Evolutionary conservation across 2,113 vertebrate genomes (phyloP).

Genomic region (Sprattus sprattus): DNA sequence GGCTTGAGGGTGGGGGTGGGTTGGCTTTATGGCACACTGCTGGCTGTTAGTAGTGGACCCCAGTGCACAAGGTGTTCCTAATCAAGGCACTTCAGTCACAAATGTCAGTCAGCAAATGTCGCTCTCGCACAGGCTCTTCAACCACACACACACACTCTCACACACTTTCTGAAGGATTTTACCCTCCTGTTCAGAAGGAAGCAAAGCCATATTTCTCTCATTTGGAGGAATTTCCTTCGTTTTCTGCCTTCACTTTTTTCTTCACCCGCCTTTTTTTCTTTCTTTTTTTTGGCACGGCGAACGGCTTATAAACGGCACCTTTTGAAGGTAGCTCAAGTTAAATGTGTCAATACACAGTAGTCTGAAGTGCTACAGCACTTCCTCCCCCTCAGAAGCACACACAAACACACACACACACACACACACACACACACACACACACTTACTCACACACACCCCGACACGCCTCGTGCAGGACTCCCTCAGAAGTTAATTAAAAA

Average conservation of each 20-base stretch:
- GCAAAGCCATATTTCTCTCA: slow-evolving; percentile 28
- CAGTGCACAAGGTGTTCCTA: slow-evolving; percentile 50
- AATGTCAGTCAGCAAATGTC: slow-evolving; percentile 18
- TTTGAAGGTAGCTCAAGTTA: slow-evolving; percentile 17
- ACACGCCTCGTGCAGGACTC: background rate
- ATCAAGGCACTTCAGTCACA: slow-evolving; percentile 41
- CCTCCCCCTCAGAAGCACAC: background rate
- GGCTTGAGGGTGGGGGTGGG: background rate
- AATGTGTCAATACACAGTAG: slow-evolving; percentile 24
- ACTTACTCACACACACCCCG: background rate
- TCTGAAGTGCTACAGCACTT: background rate
- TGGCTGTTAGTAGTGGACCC: background rate
- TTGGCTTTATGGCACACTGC: background rate
- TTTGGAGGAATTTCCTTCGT: slow-evolving; percentile 32
- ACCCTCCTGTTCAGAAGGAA: slow-evolving; percentile 23
- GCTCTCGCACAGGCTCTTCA: slow-evolving; percentile 26
- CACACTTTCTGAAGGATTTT: slow-evolving; percentile 17
- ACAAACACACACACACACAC: slow-evolving; percentile 11
- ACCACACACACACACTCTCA: background rate
- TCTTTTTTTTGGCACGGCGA: background rate
- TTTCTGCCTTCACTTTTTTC: background rate
- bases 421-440: slow-evolving; percentile 19
- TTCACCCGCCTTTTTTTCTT: background rate
- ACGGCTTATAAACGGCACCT: slow-evolving; percentile 16
- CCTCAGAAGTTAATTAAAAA: slow-evolving; percentile 16